These are phyloP conservation scores for Agonopterix heracliana DNA, from an alignment of 2,888 invertebrate species.

Conservation along the genomic window DNA sequence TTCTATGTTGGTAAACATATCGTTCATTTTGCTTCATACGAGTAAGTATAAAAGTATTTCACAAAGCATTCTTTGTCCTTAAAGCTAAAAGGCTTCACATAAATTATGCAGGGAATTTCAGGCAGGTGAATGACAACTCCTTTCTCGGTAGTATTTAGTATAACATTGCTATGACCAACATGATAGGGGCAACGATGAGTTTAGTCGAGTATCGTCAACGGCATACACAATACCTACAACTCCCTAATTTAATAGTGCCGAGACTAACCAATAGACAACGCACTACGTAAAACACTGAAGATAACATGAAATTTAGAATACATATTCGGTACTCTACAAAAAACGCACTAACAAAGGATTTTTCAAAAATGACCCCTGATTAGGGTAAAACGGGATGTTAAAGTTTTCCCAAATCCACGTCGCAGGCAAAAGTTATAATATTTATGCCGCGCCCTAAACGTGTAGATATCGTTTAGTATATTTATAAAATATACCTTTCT, in stretches of 20 bases:
- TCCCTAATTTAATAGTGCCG: too few relatives aligned
- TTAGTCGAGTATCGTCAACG: too few relatives aligned
- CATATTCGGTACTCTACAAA: background rate
- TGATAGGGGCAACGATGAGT: too few relatives aligned
- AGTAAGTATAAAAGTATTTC: background rate
- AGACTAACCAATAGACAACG: background rate
- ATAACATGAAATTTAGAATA: background rate
- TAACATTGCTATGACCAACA: too few relatives aligned
- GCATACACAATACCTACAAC: too few relatives aligned
- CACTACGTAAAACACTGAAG: background rate
- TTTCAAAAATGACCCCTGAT: background rate
- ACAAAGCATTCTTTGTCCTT: constrained; percentile 5
- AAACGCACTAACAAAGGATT: background rate
- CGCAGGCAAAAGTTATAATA: too few relatives aligned
- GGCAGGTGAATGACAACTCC: background rate
- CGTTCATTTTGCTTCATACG: background rate
- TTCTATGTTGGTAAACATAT: too few relatives aligned
- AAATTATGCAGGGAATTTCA: constrained; percentile 5
- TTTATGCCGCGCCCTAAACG: too few relatives aligned
- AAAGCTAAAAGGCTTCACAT: constrained; percentile 5
- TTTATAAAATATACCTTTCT: too few relatives aligned
- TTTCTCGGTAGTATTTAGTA: too few relatives aligned
- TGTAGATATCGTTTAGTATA: too few relatives aligned
- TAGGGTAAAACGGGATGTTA: background rate
- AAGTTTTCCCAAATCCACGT: background rate